Evolutionary conservation across 2,113 vertebrate species (phyloP).

Genomic region (Elaphurus davidianus): DNA sequence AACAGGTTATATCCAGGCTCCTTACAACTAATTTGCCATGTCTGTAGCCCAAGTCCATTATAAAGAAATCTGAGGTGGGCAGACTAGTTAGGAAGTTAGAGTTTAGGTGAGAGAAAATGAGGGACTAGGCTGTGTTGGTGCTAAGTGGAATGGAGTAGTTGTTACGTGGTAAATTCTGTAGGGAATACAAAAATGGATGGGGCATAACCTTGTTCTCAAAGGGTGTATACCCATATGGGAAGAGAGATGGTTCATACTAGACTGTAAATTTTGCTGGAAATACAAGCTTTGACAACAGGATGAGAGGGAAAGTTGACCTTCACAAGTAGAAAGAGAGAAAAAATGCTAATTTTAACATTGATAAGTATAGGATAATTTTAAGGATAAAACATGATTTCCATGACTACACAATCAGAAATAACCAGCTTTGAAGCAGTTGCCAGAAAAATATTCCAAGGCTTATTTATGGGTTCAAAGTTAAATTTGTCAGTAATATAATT

Average conservation of each 20-base stretch:
- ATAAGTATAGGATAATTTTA: slow-evolving; percentile 67
- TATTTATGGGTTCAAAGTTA: slow-evolving; percentile 68
- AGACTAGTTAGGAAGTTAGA: not conserved
- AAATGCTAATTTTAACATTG: slow-evolving; percentile 61
- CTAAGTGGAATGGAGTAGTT: not conserved
- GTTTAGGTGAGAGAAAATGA: not conserved
- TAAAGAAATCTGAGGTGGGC: not conserved
- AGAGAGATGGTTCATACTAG: not conserved
- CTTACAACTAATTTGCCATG: not conserved
- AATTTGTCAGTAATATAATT: slow-evolving; percentile 68
- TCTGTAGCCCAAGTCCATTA: not conserved
- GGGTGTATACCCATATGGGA: not conserved
- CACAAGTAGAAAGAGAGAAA: not conserved
- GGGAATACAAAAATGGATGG: not conserved
- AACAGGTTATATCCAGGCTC: not conserved
- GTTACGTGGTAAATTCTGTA: not conserved
- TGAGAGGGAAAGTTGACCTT: slow-evolving; percentile 57
- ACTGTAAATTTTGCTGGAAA: slow-evolving; percentile 22
- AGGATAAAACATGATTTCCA: slow-evolving; percentile 69
- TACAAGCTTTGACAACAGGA: slow-evolving; percentile 9
- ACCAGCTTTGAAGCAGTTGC: slow-evolving; percentile 58
- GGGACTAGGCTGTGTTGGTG: not conserved
- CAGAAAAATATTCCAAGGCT: slow-evolving; percentile 61
- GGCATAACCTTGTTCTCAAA: not conserved
- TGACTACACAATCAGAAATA: slow-evolving; percentile 73